Evolutionary conservation across 2,888 invertebrate species (phyloP), one percentile per base, ranked within the genome.

Genomic region (Limnephilus auricula): DNA sequence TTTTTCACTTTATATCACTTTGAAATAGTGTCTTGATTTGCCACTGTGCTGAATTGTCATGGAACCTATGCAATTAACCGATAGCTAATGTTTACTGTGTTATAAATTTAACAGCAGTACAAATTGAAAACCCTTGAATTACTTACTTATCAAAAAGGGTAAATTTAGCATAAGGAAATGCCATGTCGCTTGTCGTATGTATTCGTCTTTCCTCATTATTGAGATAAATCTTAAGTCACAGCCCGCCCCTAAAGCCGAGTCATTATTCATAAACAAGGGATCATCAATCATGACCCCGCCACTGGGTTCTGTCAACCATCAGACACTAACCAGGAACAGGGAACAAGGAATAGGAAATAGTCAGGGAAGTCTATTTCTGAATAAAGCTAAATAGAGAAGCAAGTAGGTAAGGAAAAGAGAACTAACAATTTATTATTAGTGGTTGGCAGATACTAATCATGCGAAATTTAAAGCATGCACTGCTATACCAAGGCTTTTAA

Each of bases 181-280:
- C 25, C 25, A 65, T 25, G 65, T 65, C 65, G 65, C 65, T n/a
- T n/a, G 65, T 25, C 65, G 65, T 65, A 9, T 25, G n/a, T 65
- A 65, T 65, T 65, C n/a, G 65, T 65, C 65, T 65, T 25, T 65
- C 65, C n/a, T 25, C 65, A 65, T 65, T 65, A 65, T 65, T 65
- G 65, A 65, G 65, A 65, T 82, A 32, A 82, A 82, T 82, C 34
- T 34, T 25, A 25, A 34, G 34, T 25, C 15, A 10, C 25, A 18
- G 82, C 34, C 82, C 32, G 82, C 82, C 82, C 82, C 82, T 34
- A 82, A 40, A 34, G 82, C 82, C 82, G 25, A 37, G 34, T 82
- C 82, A 25, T 82, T 82, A 82, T 82, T 82, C 34, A 82, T 37
- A 82, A 34, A 82, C 82, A 82, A 82, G 82, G 82, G 34, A 82